These are phyloP conservation scores for Rhimphoctona megacephalus DNA, from an alignment of 2,888 invertebrate genomes.

Conservation along the genomic window DNA sequence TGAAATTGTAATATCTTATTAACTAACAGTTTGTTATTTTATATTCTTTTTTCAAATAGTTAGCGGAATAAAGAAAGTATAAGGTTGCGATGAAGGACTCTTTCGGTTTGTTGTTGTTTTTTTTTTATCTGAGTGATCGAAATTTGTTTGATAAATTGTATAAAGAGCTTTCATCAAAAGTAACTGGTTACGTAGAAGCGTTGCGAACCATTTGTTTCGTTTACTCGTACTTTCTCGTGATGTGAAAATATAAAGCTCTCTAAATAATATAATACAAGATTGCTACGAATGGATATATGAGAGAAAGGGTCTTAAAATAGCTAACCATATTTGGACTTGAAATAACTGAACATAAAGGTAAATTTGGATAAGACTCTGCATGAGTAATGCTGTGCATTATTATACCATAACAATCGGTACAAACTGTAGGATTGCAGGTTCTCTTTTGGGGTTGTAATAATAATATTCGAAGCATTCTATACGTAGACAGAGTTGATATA, in stretches of 20 bases:
- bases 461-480: neutral
- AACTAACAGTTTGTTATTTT: neutral
- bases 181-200: no score
- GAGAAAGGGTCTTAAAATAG: neutral
- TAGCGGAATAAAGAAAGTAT: no score
- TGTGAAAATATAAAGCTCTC: no score
- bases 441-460: neutral
- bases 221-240: no score
- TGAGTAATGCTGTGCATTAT: slow-evolving; percentile 4
- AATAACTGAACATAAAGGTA: neutral
- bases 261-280: neutral
- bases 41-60: no score
- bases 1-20: neutral
- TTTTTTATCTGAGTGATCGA: no score
- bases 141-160: no score
- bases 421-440: neutral
- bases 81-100: no score
- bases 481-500: neutral
- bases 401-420: neutral
- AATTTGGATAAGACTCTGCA: slow-evolving; percentile 20
- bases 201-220: no score
- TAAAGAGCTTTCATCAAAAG: no score
- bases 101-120: no score
- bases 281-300: neutral
- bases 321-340: neutral